These are phyloP conservation scores for Botia almorhae DNA, from an alignment of 2,797 vertebrate genomes.

Conservation along the genomic window DNA sequence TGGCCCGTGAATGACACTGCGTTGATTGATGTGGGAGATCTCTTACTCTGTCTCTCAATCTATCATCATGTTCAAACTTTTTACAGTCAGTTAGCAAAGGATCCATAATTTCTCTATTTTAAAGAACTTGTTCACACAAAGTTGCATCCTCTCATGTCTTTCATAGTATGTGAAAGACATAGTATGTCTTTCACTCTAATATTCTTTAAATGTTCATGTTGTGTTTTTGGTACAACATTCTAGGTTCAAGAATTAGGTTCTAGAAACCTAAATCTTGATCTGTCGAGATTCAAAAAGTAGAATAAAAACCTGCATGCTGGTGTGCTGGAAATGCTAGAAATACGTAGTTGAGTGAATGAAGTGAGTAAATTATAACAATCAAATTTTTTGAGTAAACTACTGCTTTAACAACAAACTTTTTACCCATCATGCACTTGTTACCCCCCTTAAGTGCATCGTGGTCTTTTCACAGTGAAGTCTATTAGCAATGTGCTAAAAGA, in stretches of 20 bases:
- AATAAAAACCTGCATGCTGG: too few species aligned
- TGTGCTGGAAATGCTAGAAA: too few species aligned
- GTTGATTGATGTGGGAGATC: not conserved
- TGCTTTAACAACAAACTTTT: too few species aligned
- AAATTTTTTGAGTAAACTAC: not conserved
- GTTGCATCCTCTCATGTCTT: not conserved
- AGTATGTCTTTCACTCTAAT: too few species aligned
- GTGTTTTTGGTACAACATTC: too few species aligned
- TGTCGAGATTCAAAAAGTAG: too few species aligned
- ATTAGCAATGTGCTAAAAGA: conserved; percentile 39
- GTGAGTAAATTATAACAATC: too few species aligned
- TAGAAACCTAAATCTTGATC: too few species aligned
- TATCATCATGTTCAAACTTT: not conserved
- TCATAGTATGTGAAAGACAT: too few species aligned
- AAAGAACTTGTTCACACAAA: not conserved
- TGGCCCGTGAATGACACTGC: not conserved
- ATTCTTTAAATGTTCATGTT: not conserved
- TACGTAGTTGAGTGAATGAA: too few species aligned
- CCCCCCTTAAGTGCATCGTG: not conserved
- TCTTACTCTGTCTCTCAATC: not conserved
- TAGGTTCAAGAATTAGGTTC: too few species aligned
- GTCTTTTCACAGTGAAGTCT: not conserved
- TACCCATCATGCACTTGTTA: not conserved
- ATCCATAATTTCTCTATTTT: not conserved
- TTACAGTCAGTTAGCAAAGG: not conserved